Percentiles rank a stretch among this genome's conserved stretches.
phyloP scores from a whole-genome alignment of 2,113 vertebrate genomes.

The Archilochus colubris region DNA sequence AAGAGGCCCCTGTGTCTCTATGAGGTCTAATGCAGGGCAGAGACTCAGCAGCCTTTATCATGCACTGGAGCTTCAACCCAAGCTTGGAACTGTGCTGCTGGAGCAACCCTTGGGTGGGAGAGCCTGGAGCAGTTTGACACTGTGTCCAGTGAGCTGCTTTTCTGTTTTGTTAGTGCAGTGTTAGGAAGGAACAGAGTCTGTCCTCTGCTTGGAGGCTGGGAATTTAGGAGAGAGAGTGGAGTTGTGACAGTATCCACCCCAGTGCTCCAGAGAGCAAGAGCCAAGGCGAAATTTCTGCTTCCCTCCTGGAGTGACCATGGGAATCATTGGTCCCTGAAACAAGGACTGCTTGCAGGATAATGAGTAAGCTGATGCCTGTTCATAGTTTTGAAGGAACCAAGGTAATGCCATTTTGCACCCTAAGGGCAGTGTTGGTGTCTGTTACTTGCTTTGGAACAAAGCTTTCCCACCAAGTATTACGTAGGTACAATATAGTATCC shows the following conservation, averaged over 20 bases:
- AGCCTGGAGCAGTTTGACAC: rapidly evolving
- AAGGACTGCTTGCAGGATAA: not conserved
- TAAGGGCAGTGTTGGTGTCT: not conserved
- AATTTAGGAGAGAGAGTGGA: no score
- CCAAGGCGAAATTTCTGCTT: not conserved
- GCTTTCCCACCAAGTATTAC: not conserved
- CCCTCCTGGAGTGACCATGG: not conserved
- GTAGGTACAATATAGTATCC: not conserved
- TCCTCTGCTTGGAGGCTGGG: rapidly evolving
- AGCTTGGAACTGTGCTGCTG: not conserved
- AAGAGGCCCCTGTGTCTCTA: not conserved
- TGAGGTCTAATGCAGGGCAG: not conserved
- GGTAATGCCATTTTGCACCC: not conserved
- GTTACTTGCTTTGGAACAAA: not conserved
- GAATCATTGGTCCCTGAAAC: not conserved
- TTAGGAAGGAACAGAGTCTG: not conserved
- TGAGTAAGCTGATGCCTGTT: not conserved
- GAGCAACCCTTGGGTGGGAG: not conserved
- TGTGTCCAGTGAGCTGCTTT: not conserved
- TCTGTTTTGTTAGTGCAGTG: not conserved
- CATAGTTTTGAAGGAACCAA: not conserved
- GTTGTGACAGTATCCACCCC: not conserved
- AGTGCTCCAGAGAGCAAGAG: not conserved
- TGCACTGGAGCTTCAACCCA: not conserved
- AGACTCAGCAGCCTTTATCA: not conserved